Evolutionary conservation across 1,140 invertebrate genomes (phyloP), one percentile per base, ranked within the genome.

Genomic region (Stegodyphus dumicola): DNA sequence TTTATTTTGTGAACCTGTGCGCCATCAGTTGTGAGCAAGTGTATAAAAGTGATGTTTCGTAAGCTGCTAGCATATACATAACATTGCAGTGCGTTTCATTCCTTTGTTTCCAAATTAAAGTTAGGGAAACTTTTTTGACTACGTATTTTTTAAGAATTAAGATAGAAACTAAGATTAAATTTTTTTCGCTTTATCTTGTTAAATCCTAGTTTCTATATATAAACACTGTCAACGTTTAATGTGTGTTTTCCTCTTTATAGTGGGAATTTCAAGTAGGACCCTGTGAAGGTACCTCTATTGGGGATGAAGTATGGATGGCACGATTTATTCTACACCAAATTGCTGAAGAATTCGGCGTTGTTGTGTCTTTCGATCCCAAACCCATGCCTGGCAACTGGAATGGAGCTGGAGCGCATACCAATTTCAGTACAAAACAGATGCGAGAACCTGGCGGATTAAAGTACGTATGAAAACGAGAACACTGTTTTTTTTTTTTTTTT

Each of bases 401-500:
- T 87, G 97, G 97, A 6, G 96, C 97, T 70, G 97, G 97, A 1
- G 96, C 95, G 5, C 93, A 93, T 86, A 94, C 94, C 3, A 98
- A 98, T 89, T 98, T 97, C 91, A 97, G 95, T 2, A 98, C 97
- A 0, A 94, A 95, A 87, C 90, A 93, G 6, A 98, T 98, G 96
- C 93, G 97, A 83, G 93, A 94, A 79, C 93, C 95, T 1, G 95
- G 95, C 79, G 97, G 97, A 5, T 93, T 94, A 87, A 92, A 93
- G 91, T 93, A 89, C 91, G 92, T 60, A 0, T 64, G 33, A 33
- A 33, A 33, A 33, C 33, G 33, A 3, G 3, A 33, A 33, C 33
- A 3, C 1, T 1, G 33, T 1, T 33, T 33, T 33, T 33, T n/a
- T n/a, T n/a, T n/a, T n/a, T n/a, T n/a, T n/a, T n/a, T n/a, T n/a